Evolutionary conservation across 2,797 vertebrate genomes (phyloP).

Genomic region (Hydrocynus forskahlii): DNA sequence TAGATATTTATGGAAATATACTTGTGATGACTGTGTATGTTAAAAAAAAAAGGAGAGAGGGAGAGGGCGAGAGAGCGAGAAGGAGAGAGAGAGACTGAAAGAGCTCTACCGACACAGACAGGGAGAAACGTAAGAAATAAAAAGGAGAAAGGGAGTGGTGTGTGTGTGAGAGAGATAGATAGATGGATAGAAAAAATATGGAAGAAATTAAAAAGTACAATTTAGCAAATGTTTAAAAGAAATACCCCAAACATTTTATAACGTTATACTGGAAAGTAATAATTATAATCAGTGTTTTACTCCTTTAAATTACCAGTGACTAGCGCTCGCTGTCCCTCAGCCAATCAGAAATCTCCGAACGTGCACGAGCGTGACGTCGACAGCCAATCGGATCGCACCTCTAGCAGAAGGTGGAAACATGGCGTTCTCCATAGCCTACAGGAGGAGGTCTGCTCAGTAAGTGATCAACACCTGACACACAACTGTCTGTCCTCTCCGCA

Average conservation of each 20-base stretch:
- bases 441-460: conserved; percentile 71
- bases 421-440: conserved; percentile 71
- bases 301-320: conserved; percentile 58
- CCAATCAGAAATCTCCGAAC: conserved; percentile 64
- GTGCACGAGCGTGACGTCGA: too few species aligned
- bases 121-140: neutral
- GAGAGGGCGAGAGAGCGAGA: neutral
- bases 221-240: too few species aligned
- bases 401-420: conserved; percentile 67
- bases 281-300: neutral
- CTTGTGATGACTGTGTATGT: conserved; percentile 20
- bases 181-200: too few species aligned
- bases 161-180: neutral
- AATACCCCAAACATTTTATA: too few species aligned
- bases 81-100: neutral
- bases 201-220: too few species aligned
- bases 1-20: conserved; percentile 50
- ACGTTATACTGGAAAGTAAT: too few species aligned
- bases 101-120: neutral
- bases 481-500: neutral
- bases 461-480: conserved; percentile 49
- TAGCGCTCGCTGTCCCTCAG: neutral
- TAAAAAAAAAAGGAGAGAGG: neutral
- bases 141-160: neutral
- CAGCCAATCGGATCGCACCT: conserved; percentile 67